phyloP scores from a whole-genome alignment of 2,888 invertebrate species.

The Clitarchus hookeri region DNA sequence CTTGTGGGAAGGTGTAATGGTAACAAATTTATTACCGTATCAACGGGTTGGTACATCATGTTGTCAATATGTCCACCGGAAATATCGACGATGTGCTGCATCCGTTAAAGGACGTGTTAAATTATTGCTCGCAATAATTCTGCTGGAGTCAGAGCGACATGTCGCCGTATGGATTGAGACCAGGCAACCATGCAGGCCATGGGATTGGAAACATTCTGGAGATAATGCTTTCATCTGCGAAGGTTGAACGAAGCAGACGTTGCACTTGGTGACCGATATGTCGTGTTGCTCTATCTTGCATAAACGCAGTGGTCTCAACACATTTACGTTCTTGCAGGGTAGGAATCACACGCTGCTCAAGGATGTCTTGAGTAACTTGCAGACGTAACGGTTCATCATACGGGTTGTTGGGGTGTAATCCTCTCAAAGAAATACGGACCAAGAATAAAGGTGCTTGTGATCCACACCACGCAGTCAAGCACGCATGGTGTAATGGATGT shows the following conservation, averaged over 20 bases:
- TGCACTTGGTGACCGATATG: background rate
- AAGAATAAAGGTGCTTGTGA: conserved; percentile 10
- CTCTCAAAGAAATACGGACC: background rate
- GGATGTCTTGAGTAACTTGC: background rate
- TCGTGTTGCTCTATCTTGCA: too few species aligned
- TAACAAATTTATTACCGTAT: too few species aligned
- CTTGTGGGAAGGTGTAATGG: too few species aligned
- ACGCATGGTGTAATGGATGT: background rate
- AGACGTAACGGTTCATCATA: background rate
- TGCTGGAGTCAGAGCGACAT: too few species aligned
- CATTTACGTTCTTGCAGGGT: background rate
- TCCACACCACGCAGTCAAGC: background rate
- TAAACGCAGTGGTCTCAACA: too few species aligned
- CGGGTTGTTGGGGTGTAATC: too few species aligned
- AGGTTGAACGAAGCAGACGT: background rate
- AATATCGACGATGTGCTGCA: too few species aligned
- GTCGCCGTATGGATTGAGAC: background rate
- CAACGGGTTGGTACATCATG: too few species aligned
- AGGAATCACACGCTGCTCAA: background rate
- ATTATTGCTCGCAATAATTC: too few species aligned
- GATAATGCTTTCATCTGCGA: conserved; percentile 4
- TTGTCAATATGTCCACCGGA: too few species aligned
- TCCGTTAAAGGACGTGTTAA: too few species aligned
- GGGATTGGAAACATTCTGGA: background rate
- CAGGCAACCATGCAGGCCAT: background rate